Base-by-base conservation (phyloP, 1,140 invertebrate species). In the Leptopilina boulardi region DNA sequence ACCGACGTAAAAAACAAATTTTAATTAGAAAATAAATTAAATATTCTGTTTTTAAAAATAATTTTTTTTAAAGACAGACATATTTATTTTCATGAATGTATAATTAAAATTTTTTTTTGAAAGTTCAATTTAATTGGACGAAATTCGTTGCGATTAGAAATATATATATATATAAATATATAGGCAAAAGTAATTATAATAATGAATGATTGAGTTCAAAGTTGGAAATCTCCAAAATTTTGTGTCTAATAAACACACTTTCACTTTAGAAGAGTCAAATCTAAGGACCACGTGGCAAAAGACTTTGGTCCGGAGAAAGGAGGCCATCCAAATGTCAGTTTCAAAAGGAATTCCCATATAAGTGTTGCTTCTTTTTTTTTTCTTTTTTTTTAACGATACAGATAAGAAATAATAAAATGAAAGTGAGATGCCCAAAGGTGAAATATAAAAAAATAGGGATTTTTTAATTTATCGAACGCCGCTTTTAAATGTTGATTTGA, bases 291-390 rank as follows among this genome's bases (percentile, higher is more conserved):
- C 75, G 70, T 76, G 44, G 38, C 51, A 54, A 54, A 38, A 38
- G 34, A 38, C 34, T 38, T 38, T 19, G 51, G 51, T 54, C 51
- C 19, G 44, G 72, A 54, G 72, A 73, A 73, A 73, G 77, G 77
- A 78, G 77, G 77, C 73, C 77, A 75, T 75, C 75, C 73, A 75
- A 81, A 56, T 77, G 77, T 54, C 51, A 54, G 51, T 4, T 54
- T 54, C 51, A n/a, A 9, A 19, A 18, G 18, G 51, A 5, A 54
- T 54, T 54, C 51, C 18, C 51, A 54, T 54, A 54, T 54, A 21
- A 18, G 47, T n/a, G 51, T 21, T 21, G 19, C 15, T 5, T 19
- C 8, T 8, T 19, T 54, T 19, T 54, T 19, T n/a, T n/a, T 21
- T 54, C 15, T 5, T 19, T 18, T 8, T 19, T 54, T 19, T 54